Percentiles rank a stretch among this genome's conserved stretches.
These are phyloP conservation scores for Calycopis cecrops DNA, from an alignment of 1,140 invertebrate genomes.

Conservation along the genomic window DNA sequence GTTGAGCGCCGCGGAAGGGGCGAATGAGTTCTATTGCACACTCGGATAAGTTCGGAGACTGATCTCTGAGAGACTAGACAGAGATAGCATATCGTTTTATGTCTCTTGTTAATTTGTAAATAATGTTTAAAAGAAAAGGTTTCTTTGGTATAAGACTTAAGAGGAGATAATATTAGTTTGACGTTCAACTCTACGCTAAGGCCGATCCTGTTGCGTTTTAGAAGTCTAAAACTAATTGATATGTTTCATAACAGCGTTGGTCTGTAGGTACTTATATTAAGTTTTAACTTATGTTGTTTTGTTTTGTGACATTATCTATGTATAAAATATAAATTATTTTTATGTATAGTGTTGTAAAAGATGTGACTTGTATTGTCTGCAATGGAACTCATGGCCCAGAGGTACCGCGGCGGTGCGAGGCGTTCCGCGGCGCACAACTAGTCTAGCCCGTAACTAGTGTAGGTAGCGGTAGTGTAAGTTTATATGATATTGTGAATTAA, in stretches of 20 bases:
- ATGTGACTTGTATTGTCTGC: neutral
- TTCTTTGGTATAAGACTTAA: too few species aligned
- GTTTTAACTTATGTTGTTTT: slow-evolving; percentile 10
- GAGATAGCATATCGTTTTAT: slow-evolving; percentile 1
- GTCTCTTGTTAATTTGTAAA: slow-evolving; percentile 7
- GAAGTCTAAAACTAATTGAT: too few species aligned
- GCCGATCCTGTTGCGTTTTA: too few species aligned
- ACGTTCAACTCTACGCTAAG: too few species aligned
- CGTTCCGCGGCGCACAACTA: slow-evolving; percentile 15
- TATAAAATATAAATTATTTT: slow-evolving; percentile 18
- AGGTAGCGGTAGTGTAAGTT: slow-evolving; percentile 40
- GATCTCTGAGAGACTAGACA: slow-evolving; percentile 2
- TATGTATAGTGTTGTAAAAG: slow-evolving; percentile 12
- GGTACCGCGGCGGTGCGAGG: neutral
- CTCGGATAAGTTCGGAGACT: neutral
- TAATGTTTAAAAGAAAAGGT: neutral
- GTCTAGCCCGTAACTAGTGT: too few species aligned
- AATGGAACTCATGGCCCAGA: neutral
- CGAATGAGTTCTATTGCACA: neutral
- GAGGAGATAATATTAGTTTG: too few species aligned
- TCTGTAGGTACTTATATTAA: neutral
- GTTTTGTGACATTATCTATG: neutral
- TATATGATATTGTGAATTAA: slow-evolving; percentile 60
- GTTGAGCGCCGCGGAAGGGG: slow-evolving; percentile 17
- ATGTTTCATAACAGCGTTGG: too few species aligned